Evolutionary conservation across 2,888 invertebrate species (phyloP).

Genomic region (Nomada flava): DNA sequence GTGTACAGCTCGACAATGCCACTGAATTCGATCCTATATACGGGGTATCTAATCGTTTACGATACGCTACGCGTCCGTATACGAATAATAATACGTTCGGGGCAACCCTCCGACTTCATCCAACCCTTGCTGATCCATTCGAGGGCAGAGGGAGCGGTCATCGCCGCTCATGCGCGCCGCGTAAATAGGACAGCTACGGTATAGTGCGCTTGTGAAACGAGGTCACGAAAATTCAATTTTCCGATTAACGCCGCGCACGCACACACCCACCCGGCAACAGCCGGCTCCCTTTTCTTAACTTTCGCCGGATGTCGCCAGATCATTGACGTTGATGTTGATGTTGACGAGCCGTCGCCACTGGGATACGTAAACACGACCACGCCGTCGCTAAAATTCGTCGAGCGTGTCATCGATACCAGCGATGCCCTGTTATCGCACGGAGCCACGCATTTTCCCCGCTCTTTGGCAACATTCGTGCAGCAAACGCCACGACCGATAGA

Average conservation of each 20-base stretch:
- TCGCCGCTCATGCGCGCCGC: slow-evolving; percentile 75
- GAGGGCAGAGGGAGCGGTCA: slow-evolving; percentile 23
- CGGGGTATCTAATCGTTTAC: background rate
- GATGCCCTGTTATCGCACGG: slow-evolving; percentile 51
- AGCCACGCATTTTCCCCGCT: slow-evolving; percentile 48
- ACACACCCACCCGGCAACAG: slow-evolving; percentile 58
- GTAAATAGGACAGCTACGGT: slow-evolving; percentile 81
- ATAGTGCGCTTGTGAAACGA: slow-evolving; percentile 79
- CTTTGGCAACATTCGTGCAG: slow-evolving; percentile 14
- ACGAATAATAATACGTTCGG: slow-evolving; percentile 60
- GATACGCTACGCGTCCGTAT: slow-evolving; percentile 18
- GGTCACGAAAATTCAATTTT: slow-evolving; percentile 84
- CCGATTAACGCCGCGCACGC: slow-evolving; percentile 78
- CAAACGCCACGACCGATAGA: slow-evolving; percentile 17
- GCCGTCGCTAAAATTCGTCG: slow-evolving; percentile 35
- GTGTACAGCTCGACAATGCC: background rate
- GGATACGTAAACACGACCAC: slow-evolving; percentile 17
- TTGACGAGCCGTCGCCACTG: background rate
- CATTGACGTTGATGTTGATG: background rate
- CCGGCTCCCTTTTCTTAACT: slow-evolving; percentile 34
- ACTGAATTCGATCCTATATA: slow-evolving; percentile 18
- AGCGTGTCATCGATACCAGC: slow-evolving; percentile 42
- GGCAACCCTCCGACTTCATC: slow-evolving; percentile 29
- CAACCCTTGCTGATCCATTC: slow-evolving; percentile 43
- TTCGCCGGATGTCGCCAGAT: slow-evolving; percentile 20